These are phyloP conservation scores for Siphlonurus alternatus DNA, from an alignment of 2,888 invertebrate species.

Conservation along the genomic window DNA sequence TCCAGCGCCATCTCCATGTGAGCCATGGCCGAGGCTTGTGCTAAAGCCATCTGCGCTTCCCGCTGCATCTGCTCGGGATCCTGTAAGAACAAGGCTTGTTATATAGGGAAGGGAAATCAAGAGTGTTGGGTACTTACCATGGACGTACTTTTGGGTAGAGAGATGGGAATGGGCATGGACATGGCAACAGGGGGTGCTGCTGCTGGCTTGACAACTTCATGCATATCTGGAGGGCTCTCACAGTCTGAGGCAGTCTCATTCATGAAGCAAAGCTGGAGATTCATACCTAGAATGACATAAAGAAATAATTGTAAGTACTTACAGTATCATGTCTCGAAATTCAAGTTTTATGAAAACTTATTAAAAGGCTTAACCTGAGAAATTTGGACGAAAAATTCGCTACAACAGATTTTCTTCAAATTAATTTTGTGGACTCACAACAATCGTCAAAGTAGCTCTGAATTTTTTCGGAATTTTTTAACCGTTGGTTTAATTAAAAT, in stretches of 20 bases:
- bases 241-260: constrained; percentile 78
- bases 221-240: constrained; percentile 56
- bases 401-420: too few species aligned
- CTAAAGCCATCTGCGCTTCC: constrained; percentile 71
- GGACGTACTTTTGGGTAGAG: not conserved
- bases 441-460: too few species aligned
- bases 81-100: not conserved
- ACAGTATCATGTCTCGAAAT: too few species aligned
- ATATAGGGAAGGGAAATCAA: not conserved
- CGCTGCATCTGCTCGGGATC: constrained; percentile 41
- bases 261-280: constrained; percentile 91
- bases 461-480: too few species aligned
- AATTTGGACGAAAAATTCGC: too few species aligned
- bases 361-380: too few species aligned
- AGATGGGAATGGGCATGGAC: not conserved
- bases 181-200: not conserved
- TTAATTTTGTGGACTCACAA: too few species aligned
- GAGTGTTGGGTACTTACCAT: not conserved
- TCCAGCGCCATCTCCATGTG: constrained; percentile 80
- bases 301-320: too few species aligned
- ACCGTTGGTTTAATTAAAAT: too few species aligned
- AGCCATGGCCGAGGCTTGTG: constrained; percentile 83
- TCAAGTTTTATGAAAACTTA: not conserved
- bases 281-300: constrained; percentile 70
- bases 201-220: constrained; percentile 30